These are phyloP conservation scores for Myotis vivesi DNA, from an alignment of 2,797 vertebrate species.

Conservation along the genomic window DNA sequence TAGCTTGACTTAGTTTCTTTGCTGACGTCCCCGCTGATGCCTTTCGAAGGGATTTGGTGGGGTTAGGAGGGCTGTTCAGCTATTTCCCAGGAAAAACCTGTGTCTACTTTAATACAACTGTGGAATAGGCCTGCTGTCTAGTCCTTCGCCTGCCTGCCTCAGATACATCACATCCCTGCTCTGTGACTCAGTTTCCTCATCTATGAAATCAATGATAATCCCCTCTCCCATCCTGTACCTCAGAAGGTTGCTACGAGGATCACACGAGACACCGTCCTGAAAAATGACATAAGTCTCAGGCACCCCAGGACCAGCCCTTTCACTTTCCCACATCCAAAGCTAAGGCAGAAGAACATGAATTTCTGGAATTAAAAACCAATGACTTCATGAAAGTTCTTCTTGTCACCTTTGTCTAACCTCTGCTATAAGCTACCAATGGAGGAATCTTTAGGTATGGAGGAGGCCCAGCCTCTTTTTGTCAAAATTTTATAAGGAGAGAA, in stretches of 20 bases:
- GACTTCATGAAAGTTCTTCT: not conserved
- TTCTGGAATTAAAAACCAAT: not conserved
- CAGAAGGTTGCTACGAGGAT: not conserved
- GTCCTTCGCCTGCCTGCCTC: not conserved
- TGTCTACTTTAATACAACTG: not conserved
- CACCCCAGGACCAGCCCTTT: not conserved
- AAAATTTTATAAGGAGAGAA: not conserved
- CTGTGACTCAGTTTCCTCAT: too few relatives aligned
- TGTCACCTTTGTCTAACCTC: not conserved
- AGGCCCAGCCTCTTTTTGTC: not conserved
- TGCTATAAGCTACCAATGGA: not conserved
- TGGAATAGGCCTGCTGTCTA: not conserved
- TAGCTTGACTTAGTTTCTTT: not conserved
- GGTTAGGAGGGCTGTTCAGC: not conserved
- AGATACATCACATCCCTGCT: too few relatives aligned
- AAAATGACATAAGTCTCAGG: not conserved
- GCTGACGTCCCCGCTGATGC: fast-evolving
- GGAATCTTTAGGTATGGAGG: not conserved
- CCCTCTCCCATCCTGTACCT: not conserved
- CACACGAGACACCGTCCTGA: fast-evolving
- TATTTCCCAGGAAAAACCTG: not conserved
- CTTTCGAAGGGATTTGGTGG: not conserved
- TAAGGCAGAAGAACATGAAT: not conserved
- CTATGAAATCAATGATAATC: not conserved
- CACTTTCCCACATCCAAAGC: not conserved